Conservation (phyloP, 2,797 vertebrate genomes). For the Acipenser transmontanus region DNA sequence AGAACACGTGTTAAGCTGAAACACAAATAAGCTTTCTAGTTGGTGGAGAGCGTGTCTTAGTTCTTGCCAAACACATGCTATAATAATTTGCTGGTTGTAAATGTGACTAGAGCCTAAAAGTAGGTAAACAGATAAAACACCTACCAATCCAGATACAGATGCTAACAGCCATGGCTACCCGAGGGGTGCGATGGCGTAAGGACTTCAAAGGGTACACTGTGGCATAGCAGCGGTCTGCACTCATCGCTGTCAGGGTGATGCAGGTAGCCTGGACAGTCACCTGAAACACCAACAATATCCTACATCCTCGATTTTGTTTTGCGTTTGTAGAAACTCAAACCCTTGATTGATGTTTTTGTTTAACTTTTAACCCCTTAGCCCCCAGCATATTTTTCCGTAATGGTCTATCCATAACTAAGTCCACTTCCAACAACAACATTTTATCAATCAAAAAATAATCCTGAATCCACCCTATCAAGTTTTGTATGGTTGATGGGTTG, state of each 20-base stretch:
- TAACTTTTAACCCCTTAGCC: too few relatives aligned
- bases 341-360: too few relatives aligned
- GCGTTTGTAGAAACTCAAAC: not conserved
- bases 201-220: constrained; percentile 71
- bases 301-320: too few relatives aligned
- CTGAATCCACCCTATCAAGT: too few relatives aligned
- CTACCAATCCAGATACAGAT: constrained; percentile 72
- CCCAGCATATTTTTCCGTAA: too few relatives aligned
- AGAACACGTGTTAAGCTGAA: too few relatives aligned
- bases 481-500: too few relatives aligned
- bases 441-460: too few relatives aligned
- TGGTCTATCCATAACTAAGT: too few relatives aligned
- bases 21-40: not conserved
- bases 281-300: constrained; percentile 30
- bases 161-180: constrained; percentile 67
- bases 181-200: constrained; percentile 64
- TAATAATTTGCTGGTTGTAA: not conserved
- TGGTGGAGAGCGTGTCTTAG: not conserved
- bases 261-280: constrained; percentile 75
- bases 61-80: not conserved
- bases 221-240: constrained; percentile 69
- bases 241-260: constrained; percentile 74
- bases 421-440: too few relatives aligned
- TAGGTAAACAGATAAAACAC: not conserved
- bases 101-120: not conserved